phyloP scores from a whole-genome alignment of 1,140 invertebrate species.

The Bombyx mori region DNA sequence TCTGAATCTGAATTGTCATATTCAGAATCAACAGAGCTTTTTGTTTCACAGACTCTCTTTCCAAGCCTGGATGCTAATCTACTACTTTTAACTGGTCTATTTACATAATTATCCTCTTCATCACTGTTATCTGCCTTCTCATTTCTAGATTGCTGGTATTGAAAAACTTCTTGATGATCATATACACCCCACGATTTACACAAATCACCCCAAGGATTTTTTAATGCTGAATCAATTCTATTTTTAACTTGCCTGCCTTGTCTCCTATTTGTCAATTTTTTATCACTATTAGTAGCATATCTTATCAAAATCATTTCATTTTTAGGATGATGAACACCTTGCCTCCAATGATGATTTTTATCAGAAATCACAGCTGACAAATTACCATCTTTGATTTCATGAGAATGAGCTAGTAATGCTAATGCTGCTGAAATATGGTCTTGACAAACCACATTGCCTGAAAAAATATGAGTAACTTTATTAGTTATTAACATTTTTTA shows the following conservation, averaged over 20 bases:
- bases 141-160: slow-evolving; percentile 3
- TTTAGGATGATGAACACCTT: slow-evolving; percentile 77
- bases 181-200: slow-evolving; percentile 78
- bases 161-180: slow-evolving; percentile 73
- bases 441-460: slow-evolving; percentile 84
- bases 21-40: slow-evolving; percentile 31
- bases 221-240: slow-evolving; percentile 44
- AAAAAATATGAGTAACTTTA: background rate
- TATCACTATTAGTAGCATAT: slow-evolving; percentile 75
- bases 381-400: slow-evolving; percentile 62
- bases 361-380: slow-evolving; percentile 44
- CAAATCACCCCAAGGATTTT: slow-evolving; percentile 82
- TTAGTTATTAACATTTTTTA: too few species aligned
- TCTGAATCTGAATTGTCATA: slow-evolving; percentile 63
- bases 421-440: slow-evolving; percentile 80
- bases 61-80: slow-evolving; percentile 55
- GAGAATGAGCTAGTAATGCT: slow-evolving; percentile 72
- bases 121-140: background rate
- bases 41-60: slow-evolving; percentile 30
- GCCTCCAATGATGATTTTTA: slow-evolving; percentile 77
- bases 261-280: slow-evolving; percentile 55
- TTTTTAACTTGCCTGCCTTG: slow-evolving; percentile 75
- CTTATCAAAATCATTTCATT: slow-evolving; percentile 80
- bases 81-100: slow-evolving; percentile 45
- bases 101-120: slow-evolving; percentile 26